Percentiles rank a stretch among this genome's conserved stretches.
phyloP scores from a whole-genome alignment of 2,113 vertebrate genomes.

The Halichoerus grypus region DNA sequence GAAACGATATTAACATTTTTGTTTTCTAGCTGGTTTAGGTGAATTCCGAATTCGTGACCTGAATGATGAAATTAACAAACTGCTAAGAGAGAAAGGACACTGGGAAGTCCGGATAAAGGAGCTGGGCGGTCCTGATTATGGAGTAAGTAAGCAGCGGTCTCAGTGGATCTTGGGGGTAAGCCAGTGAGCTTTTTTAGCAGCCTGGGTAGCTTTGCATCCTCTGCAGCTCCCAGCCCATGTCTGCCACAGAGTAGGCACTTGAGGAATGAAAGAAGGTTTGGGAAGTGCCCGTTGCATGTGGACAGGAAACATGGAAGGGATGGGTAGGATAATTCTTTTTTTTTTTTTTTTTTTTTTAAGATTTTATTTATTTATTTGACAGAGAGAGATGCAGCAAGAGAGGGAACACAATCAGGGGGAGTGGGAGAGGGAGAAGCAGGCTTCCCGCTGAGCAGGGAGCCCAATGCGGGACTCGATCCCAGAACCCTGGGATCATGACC shows the following conservation, averaged over 20 bases:
- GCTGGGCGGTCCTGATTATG: slow-evolving; percentile 95
- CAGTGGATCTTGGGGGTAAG: neutral
- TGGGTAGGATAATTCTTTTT: neutral
- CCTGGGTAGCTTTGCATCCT: neutral
- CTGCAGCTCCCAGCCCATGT: neutral
- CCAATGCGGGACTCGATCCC: too few species aligned
- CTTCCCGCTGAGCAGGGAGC: too few species aligned
- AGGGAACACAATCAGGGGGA: too few species aligned
- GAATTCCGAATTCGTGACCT: slow-evolving; percentile 98
- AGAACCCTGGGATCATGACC: too few species aligned
- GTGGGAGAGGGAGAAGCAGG: too few species aligned
- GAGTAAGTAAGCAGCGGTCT: slow-evolving; percentile 85
- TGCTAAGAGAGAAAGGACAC: slow-evolving; percentile 98
- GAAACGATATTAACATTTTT: neutral
- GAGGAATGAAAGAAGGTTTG: neutral
- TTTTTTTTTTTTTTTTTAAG: too few species aligned
- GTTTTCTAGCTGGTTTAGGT: slow-evolving; percentile 93
- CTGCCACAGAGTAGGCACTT: neutral
- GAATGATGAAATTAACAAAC: slow-evolving; percentile 99
- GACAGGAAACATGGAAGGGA: neutral
- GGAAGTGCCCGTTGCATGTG: neutral
- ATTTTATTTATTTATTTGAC: too few species aligned
- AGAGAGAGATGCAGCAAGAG: too few species aligned
- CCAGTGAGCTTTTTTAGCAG: neutral
- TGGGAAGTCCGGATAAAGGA: slow-evolving; percentile 98